A percentile compares a stretch with the other conserved stretches of the same genome.
phyloP scores from a whole-genome alignment of 1,140 invertebrate genomes.

The Zaprionus capensis region DNA sequence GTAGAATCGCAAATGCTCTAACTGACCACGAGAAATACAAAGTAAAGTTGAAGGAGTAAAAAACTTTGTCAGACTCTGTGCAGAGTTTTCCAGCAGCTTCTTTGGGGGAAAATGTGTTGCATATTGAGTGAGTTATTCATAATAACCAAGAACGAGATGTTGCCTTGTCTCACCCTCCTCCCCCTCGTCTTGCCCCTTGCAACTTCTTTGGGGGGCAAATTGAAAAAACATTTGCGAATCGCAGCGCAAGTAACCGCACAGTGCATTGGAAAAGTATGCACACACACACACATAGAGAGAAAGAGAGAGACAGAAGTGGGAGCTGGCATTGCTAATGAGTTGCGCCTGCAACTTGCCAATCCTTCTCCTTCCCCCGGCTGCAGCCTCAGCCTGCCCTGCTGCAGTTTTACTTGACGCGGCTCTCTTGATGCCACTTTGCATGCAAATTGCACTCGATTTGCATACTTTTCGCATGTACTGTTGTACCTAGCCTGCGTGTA shows the following conservation, averaged over 20 bases:
- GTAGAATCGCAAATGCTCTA: background rate
- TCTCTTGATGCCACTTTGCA: conserved; percentile 74
- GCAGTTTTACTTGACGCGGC: conserved; percentile 43
- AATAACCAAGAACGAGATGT: background rate
- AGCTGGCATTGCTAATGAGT: conserved; percentile 61
- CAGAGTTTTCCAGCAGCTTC: background rate
- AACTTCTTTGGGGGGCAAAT: conserved; percentile 3
- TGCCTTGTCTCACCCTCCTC: background rate
- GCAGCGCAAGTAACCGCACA: conserved; percentile 13
- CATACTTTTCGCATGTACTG: conserved; percentile 75
- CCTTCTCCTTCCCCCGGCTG: background rate
- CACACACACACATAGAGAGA: conserved; percentile 23
- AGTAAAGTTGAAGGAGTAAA: background rate
- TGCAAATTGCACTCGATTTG: conserved; percentile 77
- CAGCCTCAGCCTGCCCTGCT: conserved; percentile 21
- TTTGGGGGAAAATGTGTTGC: background rate
- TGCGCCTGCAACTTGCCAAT: conserved; percentile 39
- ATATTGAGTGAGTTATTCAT: conserved; percentile 8
- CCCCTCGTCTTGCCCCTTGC: background rate
- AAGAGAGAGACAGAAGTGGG: background rate
- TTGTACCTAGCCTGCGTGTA: conserved; percentile 35
- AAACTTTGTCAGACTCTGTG: background rate
- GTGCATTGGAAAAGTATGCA: conserved; percentile 23
- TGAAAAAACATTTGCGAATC: conserved; percentile 22
- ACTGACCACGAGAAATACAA: conserved; percentile 25